Evolutionary conservation across 1,140 invertebrate genomes (phyloP).

Genomic region (Bathynomus jamesi): DNA sequence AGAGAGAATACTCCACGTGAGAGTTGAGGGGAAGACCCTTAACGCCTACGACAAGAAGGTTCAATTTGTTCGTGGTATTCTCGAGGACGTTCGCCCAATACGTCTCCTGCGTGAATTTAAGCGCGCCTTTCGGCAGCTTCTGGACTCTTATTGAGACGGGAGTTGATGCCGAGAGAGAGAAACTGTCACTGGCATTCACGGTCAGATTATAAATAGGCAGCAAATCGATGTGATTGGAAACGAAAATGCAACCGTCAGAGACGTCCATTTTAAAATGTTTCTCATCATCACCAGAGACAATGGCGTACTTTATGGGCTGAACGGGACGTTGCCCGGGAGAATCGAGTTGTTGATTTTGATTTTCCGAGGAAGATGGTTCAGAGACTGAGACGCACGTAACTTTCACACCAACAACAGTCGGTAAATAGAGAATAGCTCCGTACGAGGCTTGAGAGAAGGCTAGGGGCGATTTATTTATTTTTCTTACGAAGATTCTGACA

Average conservation of each 20-base stretch:
- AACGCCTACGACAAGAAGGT: constrained; percentile 74
- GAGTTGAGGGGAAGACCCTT: constrained; percentile 76
- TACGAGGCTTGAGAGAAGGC: constrained; percentile 62
- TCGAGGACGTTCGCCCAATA: constrained; percentile 74
- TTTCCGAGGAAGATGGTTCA: constrained; percentile 57
- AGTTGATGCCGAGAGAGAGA: constrained; percentile 46
- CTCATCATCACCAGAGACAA: constrained; percentile 60
- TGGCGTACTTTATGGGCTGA: neutral
- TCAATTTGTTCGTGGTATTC: constrained; percentile 69
- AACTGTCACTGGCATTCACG: constrained; percentile 45
- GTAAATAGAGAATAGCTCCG: constrained; percentile 18
- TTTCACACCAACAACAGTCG: constrained; percentile 40
- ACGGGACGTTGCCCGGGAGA: neutral
- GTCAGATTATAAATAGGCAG: constrained; percentile 44
- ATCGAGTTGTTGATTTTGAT: constrained; percentile 38
- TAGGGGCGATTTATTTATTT: constrained; percentile 83
- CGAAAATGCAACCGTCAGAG: constrained; percentile 61
- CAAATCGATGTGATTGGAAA: constrained; percentile 48
- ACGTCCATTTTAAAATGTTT: constrained; percentile 69
- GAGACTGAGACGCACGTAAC: constrained; percentile 55
- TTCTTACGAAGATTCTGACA: constrained; percentile 51
- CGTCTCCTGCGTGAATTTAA: constrained; percentile 69
- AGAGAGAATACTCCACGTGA: constrained; percentile 74
- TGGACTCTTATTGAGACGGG: constrained; percentile 53
- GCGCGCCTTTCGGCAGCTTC: constrained; percentile 62